These are phyloP conservation scores for Anoncus sp. DNA, from an alignment of 2,888 invertebrate species.

Conservation along the genomic window DNA sequence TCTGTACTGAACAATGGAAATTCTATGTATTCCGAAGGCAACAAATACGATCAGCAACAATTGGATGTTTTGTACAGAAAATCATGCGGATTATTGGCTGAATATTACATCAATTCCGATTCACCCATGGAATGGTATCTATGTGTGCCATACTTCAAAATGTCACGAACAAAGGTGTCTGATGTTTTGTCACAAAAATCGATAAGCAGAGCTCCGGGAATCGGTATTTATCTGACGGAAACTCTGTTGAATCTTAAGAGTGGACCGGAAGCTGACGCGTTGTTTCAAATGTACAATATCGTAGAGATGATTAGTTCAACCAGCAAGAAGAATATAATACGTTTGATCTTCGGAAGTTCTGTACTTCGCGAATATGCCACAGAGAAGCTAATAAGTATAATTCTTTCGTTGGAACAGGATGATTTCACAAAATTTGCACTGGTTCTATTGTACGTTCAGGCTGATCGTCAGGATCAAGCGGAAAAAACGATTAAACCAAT, in stretches of 20 bases:
- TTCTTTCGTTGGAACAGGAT: slow-evolving; percentile 77
- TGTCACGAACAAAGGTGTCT: slow-evolving; percentile 84
- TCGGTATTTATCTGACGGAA: slow-evolving; percentile 76
- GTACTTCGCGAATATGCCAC: slow-evolving; percentile 85
- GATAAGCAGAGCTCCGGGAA: slow-evolving; percentile 76
- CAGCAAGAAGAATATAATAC: slow-evolving; percentile 82
- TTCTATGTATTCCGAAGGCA: slow-evolving; percentile 64
- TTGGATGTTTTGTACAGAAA: slow-evolving; percentile 84
- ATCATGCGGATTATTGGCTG: slow-evolving; percentile 85
- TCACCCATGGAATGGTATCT: slow-evolving; percentile 81
- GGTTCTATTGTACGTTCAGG: slow-evolving; percentile 84
- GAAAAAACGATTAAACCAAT: slow-evolving; percentile 83
- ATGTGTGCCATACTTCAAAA: slow-evolving; percentile 85
- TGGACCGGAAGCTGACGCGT: slow-evolving; percentile 83
- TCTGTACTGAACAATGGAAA: slow-evolving; percentile 54
- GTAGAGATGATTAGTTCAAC: slow-evolving; percentile 77
- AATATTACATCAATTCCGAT: slow-evolving; percentile 85
- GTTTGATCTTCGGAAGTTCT: slow-evolving; percentile 84
- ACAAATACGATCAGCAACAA: slow-evolving; percentile 73
- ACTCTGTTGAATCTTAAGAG: slow-evolving; percentile 82
- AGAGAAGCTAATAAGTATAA: slow-evolving; percentile 84
- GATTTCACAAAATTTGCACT: slow-evolving; percentile 83
- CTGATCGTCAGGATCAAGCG: slow-evolving; percentile 84
- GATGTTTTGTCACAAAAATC: slow-evolving; percentile 83
- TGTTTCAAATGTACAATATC: slow-evolving; percentile 82